Base-by-base conservation (phyloP, 2,888 invertebrate genomes). In the Nomada ruficornis region DNA sequence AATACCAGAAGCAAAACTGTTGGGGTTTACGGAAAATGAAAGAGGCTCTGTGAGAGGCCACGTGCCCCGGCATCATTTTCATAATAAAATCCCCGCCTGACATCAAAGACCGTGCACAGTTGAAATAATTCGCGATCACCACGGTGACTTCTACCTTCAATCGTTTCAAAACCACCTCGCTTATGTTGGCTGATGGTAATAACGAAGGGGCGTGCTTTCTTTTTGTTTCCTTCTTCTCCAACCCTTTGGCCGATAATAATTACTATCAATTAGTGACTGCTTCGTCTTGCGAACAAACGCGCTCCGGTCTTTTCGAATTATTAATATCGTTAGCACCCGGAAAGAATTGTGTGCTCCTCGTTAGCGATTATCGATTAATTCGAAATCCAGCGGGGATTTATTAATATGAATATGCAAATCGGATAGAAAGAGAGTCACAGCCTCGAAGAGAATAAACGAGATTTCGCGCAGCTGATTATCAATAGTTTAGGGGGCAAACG, bases 1-100 rank as follows among this genome's bases (percentile, higher is more conserved):
- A 81, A 83, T 76, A 76, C 64, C 55, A 23, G 47, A 42, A 64
- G 76, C 68, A 77, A 83, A 75, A 69, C 68, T 76, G 75, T 13
- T 72, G 63, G 70, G 47, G 71, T 75, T 82, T 68, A 50, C 65
- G 50, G 64, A 62, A 82, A 74, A 79, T 67, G 78, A 78, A 74
- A 74, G 78, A 63, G 72, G n/a, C 60, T 20, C 65, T 69, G 60
- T 70, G 63, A 13, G 55, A 15, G 64, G 36, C 54, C 36, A 11
- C n/a, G 47, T 44, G 29, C 4, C 52, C 13, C 52, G 20, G 23
- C 72, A 47, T 57, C 67, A 54, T 79, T 75, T 68, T 57, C 75
- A 68, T 80, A 76, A 80, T 69, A 80, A 80, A 80, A 80, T 72
- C 64, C 18, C 44, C 3, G 7, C 10, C 29, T 13, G 29, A 57